A percentile compares a stretch with the other conserved stretches of the same genome.
Evolutionary conservation across 2,113 vertebrate genomes (phyloP).

Genomic region (Paramisgurnus dabryanus): DNA sequence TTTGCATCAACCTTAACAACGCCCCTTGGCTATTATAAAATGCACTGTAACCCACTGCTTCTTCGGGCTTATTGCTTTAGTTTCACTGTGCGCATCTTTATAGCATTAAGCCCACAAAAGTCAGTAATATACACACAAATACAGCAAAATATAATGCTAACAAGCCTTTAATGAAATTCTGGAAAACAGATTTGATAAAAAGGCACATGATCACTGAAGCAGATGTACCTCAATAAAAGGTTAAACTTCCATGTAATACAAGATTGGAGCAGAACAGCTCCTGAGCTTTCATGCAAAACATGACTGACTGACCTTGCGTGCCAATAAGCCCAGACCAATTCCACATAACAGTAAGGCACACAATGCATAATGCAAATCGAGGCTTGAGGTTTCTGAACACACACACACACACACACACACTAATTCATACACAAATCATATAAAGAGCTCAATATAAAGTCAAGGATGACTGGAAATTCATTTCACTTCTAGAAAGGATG

Average conservation of each 20-base stretch:
- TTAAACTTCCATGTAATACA: slow-evolving; percentile 23
- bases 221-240: slow-evolving; percentile 1
- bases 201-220: slow-evolving; percentile 1
- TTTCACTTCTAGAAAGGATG: background rate
- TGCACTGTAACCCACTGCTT: no score
- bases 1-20: no score
- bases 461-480: background rate
- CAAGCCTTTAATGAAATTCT: background rate
- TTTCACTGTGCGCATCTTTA: no score
- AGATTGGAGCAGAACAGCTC: background rate
- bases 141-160: background rate
- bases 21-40: no score
- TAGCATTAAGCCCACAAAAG: background rate
- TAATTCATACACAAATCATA: no score
- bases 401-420: no score
- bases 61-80: no score
- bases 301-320: slow-evolving; percentile 13
- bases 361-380: no score
- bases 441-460: background rate
- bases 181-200: background rate
- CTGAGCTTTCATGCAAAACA: slow-evolving; percentile 9
- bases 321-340: slow-evolving; percentile 16
- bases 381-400: no score
- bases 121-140: background rate
- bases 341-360: slow-evolving; percentile 1